Evolutionary conservation across 2,113 vertebrate genomes (phyloP), one percentile per base, ranked within the genome.

Genomic region (Elachura formosa): DNA sequence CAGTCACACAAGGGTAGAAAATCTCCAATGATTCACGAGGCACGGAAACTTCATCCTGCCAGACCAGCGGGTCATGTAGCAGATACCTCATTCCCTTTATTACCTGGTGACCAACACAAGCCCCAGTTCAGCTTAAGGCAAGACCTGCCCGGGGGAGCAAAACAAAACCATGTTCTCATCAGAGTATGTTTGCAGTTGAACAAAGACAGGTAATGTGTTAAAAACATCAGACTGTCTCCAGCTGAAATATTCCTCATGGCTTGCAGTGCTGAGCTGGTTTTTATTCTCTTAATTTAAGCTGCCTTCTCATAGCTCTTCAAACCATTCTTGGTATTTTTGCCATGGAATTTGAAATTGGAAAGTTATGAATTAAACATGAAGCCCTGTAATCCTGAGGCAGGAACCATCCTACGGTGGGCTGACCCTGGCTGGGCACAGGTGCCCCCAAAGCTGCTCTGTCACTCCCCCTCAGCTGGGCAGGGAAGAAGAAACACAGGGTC

Each of bases 21-120:
- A 90, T 33, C 87, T 88, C 93, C 73, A 51, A 73, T 76, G 90
- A 88, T 45, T 82, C 84, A 26, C 79, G 34, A 67, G n/a, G 90
- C 46, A 79, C 84, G 74, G 90, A 83, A 83, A 77, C 80, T 69
- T 77, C 79, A 82, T 72, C 91, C 83, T 84, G 83, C 91, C 94
- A 94, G 87, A 95, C 49, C 85, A 76, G 93, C 11, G 4, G 76
- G 69, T 43, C 8, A 2, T 0, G 25, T 6, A 63, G 34, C 84
- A 90, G 72, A 51, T 9, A 51, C 59, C 71, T 90, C 89, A 59
- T 56, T 93, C 80, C 80, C 62, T 89, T 94, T 78, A 79, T 63
- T 77, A 95, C 68, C 85, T 62, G 88, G 69, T 63, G 74, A 81
- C 84, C 79, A 84, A 59, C 56, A 34, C 40, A 52, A 77, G 13